phyloP scores from a whole-genome alignment of 2,888 invertebrate genomes.

The Andrena camellia region DNA sequence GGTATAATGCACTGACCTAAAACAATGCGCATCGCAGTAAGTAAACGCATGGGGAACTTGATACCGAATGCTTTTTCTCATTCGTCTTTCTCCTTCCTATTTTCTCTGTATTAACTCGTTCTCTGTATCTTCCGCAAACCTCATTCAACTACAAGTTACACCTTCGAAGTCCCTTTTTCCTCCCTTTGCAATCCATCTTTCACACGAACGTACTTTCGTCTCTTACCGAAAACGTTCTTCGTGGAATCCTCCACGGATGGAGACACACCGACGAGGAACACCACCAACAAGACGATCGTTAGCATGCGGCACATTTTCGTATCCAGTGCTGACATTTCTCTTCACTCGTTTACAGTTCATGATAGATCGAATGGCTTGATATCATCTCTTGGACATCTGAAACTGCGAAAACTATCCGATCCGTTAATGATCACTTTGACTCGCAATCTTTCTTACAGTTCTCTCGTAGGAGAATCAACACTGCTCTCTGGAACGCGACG shows the following conservation, averaged over 20 bases:
- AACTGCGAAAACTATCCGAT: conserved; percentile 35
- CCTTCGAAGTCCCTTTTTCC: neutral
- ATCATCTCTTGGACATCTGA: conserved; percentile 77
- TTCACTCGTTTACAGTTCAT: conserved; percentile 77
- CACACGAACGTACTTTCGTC: neutral
- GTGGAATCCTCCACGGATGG: conserved; percentile 77
- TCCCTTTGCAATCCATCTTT: no score
- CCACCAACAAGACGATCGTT: conserved; percentile 25
- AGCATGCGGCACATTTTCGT: conserved; percentile 66
- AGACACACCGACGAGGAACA: conserved; percentile 75
- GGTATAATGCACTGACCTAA: conserved; percentile 90
- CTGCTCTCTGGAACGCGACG: neutral
- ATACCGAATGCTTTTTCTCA: conserved; percentile 63
- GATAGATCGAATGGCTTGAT: conserved; percentile 73
- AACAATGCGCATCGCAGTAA: conserved; percentile 72
- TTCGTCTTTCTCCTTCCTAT: neutral
- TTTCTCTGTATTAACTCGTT: neutral
- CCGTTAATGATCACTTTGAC: neutral
- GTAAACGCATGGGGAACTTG: neutral
- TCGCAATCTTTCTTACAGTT: neutral
- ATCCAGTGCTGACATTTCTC: conserved; percentile 73
- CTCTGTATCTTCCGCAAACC: neutral
- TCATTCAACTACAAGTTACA: neutral
- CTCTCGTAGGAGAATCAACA: neutral
- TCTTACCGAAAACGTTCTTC: conserved; percentile 79